phyloP scores from a whole-genome alignment of 2,797 vertebrate species.

The Smutsia temminckii region DNA sequence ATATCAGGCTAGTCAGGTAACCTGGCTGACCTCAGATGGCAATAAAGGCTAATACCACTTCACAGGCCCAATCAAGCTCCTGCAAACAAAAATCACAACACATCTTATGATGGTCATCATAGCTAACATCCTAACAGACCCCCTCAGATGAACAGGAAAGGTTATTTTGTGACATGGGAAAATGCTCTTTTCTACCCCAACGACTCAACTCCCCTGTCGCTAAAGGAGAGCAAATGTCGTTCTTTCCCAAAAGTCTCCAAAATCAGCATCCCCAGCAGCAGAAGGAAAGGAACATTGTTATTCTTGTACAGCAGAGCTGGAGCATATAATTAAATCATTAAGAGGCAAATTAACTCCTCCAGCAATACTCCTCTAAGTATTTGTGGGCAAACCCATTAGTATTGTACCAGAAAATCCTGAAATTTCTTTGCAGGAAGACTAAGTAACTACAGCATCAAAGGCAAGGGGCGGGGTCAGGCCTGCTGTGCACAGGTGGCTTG shows the following conservation, averaged over 20 bases:
- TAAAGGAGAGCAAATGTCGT: background rate
- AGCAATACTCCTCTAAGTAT: conserved; percentile 63
- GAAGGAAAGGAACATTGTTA: conserved; percentile 34
- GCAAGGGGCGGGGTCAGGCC: background rate
- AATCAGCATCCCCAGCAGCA: background rate
- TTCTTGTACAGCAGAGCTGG: conserved; percentile 33
- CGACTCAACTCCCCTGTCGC: background rate
- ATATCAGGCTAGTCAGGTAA: background rate
- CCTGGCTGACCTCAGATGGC: background rate
- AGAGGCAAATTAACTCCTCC: conserved; percentile 74
- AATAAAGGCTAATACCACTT: background rate
- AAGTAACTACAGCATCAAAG: background rate
- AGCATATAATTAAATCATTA: conserved; percentile 78
- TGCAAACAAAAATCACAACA: background rate
- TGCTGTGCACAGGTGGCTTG: background rate
- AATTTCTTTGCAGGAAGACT: conserved; percentile 10
- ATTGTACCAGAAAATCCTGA: conserved; percentile 61
- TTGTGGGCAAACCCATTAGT: conserved; percentile 75
- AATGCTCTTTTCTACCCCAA: background rate
- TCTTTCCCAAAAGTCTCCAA: conserved; percentile 53
- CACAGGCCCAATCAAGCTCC: background rate
- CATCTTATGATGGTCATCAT: background rate
- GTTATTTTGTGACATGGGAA: background rate
- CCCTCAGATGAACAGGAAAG: background rate
- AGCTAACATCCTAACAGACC: background rate